phyloP scores from a whole-genome alignment of 53 echinoderm and acorn worm genomes.

The Henricia sp. region DNA sequence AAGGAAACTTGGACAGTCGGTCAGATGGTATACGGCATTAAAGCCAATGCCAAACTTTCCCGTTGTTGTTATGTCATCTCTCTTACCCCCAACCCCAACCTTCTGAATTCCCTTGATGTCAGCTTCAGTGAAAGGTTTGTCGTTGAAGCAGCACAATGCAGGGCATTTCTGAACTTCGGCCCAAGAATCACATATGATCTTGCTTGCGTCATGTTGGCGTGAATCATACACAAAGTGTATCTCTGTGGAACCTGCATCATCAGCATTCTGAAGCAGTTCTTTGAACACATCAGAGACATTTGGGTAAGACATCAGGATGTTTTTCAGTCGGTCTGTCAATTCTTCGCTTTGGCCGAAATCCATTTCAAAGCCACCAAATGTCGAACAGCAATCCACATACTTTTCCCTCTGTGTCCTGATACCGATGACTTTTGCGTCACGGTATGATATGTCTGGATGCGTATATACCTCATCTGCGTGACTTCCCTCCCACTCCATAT shows the following conservation, averaged over 20 bases:
- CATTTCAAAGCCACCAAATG: conserved; percentile 38
- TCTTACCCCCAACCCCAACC: conserved; percentile 86
- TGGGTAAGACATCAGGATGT: conserved; percentile 78
- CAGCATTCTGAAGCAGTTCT: conserved; percentile 96
- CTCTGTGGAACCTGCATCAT: conserved; percentile 85
- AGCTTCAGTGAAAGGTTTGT: conserved; percentile 72
- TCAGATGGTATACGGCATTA: conserved; percentile 89
- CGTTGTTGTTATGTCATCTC: conserved; percentile 66
- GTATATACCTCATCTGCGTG: neutral
- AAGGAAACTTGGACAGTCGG: conserved; percentile 93
- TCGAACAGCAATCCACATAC: conserved; percentile 18
- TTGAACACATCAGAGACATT: conserved; percentile 77
- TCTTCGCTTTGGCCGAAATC: conserved; percentile 82
- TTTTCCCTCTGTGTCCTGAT: conserved; percentile 30
- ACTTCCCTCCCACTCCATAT: conserved; percentile 9
- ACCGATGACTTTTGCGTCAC: neutral
- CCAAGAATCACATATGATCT: conserved; percentile 58
- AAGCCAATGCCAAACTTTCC: conserved; percentile 96
- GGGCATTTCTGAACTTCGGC: conserved; percentile 56
- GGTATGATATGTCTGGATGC: conserved; percentile 1
- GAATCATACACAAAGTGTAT: conserved; percentile 88
- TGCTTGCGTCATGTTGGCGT: conserved; percentile 41
- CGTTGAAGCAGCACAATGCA: conserved; percentile 82
- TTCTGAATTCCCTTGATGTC: conserved; percentile 88
- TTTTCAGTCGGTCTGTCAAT: conserved; percentile 72